phyloP scores from a whole-genome alignment of 2,888 invertebrate genomes.

The Andricus curvator region DNA sequence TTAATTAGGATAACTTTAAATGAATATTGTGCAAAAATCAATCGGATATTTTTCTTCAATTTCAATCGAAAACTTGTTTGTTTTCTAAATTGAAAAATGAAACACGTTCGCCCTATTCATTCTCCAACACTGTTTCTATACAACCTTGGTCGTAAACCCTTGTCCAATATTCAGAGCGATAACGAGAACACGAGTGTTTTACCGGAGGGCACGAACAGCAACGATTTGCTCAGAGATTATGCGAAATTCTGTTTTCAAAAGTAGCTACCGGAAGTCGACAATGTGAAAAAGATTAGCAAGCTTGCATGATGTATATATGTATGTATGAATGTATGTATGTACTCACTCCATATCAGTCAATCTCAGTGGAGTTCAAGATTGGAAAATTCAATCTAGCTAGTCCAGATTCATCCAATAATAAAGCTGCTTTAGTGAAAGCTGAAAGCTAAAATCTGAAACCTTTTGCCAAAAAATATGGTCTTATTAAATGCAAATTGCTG shows the following conservation, averaged over 20 bases:
- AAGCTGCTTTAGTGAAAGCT: neutral
- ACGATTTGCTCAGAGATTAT: slow-evolving; percentile 25
- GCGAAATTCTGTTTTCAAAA: slow-evolving; percentile 5
- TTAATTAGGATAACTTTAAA: too few species aligned
- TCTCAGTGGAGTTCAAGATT: neutral
- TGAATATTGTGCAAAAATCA: neutral
- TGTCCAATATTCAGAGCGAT: slow-evolving; percentile 29
- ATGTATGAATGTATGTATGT: neutral
- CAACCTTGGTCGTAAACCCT: slow-evolving; percentile 2
- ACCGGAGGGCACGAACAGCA: slow-evolving; percentile 12
- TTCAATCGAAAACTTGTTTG: neutral
- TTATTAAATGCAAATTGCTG: too few species aligned
- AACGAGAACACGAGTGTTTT: slow-evolving; percentile 31
- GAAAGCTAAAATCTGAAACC: neutral
- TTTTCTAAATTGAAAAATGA: neutral
- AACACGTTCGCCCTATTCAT: neutral
- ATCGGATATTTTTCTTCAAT: neutral
- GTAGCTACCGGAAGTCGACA: neutral
- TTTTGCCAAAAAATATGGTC: neutral
- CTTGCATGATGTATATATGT: neutral
- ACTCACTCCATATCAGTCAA: neutral
- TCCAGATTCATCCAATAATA: neutral
- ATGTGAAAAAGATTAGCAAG: slow-evolving; percentile 2
- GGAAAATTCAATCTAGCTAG: neutral
- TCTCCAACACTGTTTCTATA: slow-evolving; percentile 4